These are phyloP conservation scores for Prietella phreatophila DNA, from an alignment of 2,113 vertebrate genomes.

Conservation along the genomic window DNA sequence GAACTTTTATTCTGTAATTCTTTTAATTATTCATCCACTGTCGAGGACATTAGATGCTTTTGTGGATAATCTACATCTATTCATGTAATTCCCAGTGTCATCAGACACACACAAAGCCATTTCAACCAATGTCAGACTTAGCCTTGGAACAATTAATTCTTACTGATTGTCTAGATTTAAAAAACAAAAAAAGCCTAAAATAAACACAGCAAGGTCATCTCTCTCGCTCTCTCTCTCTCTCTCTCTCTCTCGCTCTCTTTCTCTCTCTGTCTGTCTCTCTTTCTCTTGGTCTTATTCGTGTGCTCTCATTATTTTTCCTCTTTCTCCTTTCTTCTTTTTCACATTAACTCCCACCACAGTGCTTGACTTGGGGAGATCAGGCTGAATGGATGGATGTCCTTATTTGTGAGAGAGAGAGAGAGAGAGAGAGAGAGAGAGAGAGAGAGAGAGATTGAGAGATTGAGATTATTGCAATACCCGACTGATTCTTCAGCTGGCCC, in stretches of 20 bases:
- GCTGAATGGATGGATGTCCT: conserved; percentile 4
- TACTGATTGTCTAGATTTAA: conserved; percentile 1
- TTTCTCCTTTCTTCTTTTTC: not conserved
- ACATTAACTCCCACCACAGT: not conserved
- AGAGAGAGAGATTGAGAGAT: not conserved
- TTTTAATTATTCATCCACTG: not conserved
- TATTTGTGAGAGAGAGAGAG: not conserved
- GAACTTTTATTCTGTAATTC: not conserved
- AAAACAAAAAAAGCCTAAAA: not conserved
- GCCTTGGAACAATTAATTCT: conserved; percentile 16
- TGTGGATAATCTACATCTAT: not conserved
- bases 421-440: too few relatives aligned
- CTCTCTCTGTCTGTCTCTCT: too few relatives aligned
- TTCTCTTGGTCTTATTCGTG: not conserved
- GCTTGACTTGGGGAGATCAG: not conserved
- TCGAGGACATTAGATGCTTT: not conserved
- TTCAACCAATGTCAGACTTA: not conserved
- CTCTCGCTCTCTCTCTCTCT: not conserved
- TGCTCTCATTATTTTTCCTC: not conserved
- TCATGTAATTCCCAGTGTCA: not conserved
- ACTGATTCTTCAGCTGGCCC: not conserved
- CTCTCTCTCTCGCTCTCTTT: not conserved
- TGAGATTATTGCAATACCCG: not conserved
- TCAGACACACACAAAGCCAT: not conserved
- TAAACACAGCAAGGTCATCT: conserved; percentile 1